Percentiles rank a stretch among this genome's conserved stretches.
These are phyloP conservation scores for Eospalax fontanierii DNA, from an alignment of 2,797 vertebrate genomes.

Conservation along the genomic window DNA sequence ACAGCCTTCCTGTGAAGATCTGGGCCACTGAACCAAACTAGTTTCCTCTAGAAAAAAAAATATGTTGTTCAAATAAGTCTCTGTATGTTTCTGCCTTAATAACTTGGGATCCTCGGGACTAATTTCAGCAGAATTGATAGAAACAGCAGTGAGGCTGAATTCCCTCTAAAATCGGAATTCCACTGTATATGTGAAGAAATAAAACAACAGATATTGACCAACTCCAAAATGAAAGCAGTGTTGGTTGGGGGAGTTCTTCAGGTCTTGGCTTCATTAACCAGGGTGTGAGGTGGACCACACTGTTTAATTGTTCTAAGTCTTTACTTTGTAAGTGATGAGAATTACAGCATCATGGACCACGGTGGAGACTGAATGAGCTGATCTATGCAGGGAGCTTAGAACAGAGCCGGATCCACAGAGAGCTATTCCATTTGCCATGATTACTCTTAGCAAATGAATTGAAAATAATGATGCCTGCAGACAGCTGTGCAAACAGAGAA, in stretches of 20 bases:
- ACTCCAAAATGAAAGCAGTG: background rate
- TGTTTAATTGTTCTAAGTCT: background rate
- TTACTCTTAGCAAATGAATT: background rate
- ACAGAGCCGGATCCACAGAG: background rate
- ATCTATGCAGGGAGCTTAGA: background rate
- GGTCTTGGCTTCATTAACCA: background rate
- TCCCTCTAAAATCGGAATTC: background rate
- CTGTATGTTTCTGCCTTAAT: constrained; percentile 54
- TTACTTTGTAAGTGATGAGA: background rate
- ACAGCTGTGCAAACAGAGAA: background rate
- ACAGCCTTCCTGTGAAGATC: constrained; percentile 65
- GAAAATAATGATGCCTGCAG: background rate
- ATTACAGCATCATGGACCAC: background rate
- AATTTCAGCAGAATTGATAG: constrained; percentile 63
- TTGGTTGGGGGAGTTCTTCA: background rate
- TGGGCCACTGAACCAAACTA: constrained; percentile 59
- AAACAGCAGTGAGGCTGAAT: background rate
- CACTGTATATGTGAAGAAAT: background rate
- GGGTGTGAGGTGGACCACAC: background rate
- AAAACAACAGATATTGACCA: background rate
- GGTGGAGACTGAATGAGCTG: background rate
- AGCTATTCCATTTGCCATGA: background rate
- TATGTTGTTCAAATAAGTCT: constrained; percentile 58
- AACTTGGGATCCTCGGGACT: constrained; percentile 35
- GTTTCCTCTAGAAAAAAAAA: constrained; percentile 52